Percentiles rank a stretch among this genome's conserved stretches.
Evolutionary conservation across 30 jellyfish, hydroid and myxozoan species (phyloP).

Genomic region (Cassiopea andromeda): DNA sequence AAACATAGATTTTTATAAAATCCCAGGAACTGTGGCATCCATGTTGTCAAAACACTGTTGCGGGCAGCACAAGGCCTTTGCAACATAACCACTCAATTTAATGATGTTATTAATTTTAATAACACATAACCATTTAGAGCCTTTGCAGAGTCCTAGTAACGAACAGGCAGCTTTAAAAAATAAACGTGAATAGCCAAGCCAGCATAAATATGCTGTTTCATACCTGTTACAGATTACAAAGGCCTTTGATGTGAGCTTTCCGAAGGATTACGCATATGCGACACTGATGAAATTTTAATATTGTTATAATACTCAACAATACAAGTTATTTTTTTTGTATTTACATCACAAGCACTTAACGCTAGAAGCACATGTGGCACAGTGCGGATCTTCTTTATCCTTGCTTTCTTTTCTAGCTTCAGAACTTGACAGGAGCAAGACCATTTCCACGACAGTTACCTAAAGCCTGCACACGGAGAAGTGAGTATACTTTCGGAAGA

Average conservation of each 20-base stretch:
- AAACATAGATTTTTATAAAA: conserved; percentile 1
- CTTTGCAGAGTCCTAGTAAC: conserved; percentile 25
- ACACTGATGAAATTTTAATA: conserved; percentile 16
- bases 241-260: conserved; percentile 4
- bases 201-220: background rate
- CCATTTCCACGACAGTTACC: background rate
- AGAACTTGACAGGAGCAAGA: background rate
- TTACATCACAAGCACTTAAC: background rate
- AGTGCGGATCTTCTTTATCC: background rate
- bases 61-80: conserved; percentile 38
- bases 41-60: conserved; percentile 40
- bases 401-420: background rate
- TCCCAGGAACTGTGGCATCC: conserved; percentile 33
- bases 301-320: conserved; percentile 28
- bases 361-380: background rate
- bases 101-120: conserved; percentile 39
- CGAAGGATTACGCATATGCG: conserved; percentile 33
- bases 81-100: conserved; percentile 19
- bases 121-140: conserved; percentile 11
- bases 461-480: background rate
- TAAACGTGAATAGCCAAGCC: conserved; percentile 6
- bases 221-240: conserved; percentile 26
- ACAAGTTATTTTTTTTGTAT: conserved; percentile 19
- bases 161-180: conserved; percentile 32
- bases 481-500: background rate